Base-by-base conservation (phyloP, 1,140 invertebrate species). In the Contarinia nasturtii region DNA sequence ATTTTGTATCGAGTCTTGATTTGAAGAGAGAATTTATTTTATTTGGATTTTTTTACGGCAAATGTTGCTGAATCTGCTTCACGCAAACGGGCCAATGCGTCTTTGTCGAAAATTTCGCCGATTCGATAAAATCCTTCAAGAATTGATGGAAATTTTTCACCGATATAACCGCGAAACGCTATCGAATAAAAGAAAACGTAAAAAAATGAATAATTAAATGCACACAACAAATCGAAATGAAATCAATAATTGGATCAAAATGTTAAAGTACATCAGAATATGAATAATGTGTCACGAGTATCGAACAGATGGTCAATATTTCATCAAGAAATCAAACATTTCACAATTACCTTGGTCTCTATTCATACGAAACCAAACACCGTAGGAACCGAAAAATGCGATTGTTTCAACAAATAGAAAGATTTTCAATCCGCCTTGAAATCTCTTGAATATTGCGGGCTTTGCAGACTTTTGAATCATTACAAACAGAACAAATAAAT, bases 141-240 rank as follows among this genome's bases (percentile, higher is more conserved):
- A n/a, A 72, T 57, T 54, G 64, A 69, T 33, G 72, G 72, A 56
- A 67, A 75, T 50, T 76, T 76, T 42, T 73, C 67, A 56, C 67
- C 58, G 51, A 76, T 69, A 52, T 74, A 73, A 40, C 67, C 57
- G 17, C 75, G 68, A 51, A 74, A 75, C 57, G 75, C 74, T 76
- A 55, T 44, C 47, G 46, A 49, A 51, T 50, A 48, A 20, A 48
- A 46, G 49, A 19, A 42, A 19, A 17, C 5, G 19, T 4, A 19
- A 17, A 45, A 27, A 20, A 47, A 7, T 44, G 7, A 48, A 33
- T 19, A 2, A 33, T 40, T 18, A 44, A 42, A 45, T 3, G 20
- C 17, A 20, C 41, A 14, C 15, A 42, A 19, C 11, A 4, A 42
- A 2, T 42, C 18, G 19, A 42, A 10, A 11, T 8, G 8, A 40